A percentile compares a stretch with the other conserved stretches of the same genome.
Conservation (phyloP, 2,797 vertebrate species). For the Arnoldichthys spilopterus region DNA sequence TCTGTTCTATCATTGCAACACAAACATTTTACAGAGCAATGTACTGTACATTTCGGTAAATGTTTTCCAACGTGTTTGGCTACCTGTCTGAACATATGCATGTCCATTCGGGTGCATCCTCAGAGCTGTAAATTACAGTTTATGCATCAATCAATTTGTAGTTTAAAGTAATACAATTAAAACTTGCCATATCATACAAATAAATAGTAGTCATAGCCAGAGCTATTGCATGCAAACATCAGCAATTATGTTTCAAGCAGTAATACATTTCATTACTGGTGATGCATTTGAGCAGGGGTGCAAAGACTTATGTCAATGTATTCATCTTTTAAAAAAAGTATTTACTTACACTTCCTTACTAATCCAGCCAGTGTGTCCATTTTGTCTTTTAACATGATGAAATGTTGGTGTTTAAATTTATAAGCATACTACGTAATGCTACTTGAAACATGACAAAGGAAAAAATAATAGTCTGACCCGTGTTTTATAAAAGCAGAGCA, state of each 20-base stretch:
- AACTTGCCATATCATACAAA: constrained; percentile 88
- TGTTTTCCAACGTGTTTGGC: constrained; percentile 68
- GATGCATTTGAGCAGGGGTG: constrained; percentile 82
- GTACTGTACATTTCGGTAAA: constrained; percentile 80
- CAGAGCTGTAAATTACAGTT: constrained; percentile 79
- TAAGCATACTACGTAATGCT: constrained; percentile 76
- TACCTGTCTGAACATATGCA: constrained; percentile 70
- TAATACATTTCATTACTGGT: constrained; percentile 84
- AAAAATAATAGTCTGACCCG: constrained; percentile 71
- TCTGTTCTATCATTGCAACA: constrained; percentile 82
- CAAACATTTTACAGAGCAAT: constrained; percentile 83
- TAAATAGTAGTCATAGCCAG: constrained; percentile 89
- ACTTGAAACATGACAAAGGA: constrained; percentile 74
- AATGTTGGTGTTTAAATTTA: constrained; percentile 61
- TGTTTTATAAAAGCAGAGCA: constrained; percentile 71
- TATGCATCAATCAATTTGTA: constrained; percentile 74
- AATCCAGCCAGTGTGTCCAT: constrained; percentile 78
- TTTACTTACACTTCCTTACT: constrained; percentile 58
- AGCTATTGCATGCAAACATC: constrained; percentile 87
- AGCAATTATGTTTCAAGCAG: constrained; percentile 86
- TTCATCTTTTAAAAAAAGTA: constrained; percentile 59
- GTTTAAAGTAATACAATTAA: constrained; percentile 80
- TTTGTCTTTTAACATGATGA: constrained; percentile 65
- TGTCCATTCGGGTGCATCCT: constrained; percentile 68
- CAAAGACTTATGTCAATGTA: constrained; percentile 80